Evolutionary conservation across 2,113 vertebrate genomes (phyloP), one percentile per base, ranked within the genome.

Genomic region (Phaethon lepturus): DNA sequence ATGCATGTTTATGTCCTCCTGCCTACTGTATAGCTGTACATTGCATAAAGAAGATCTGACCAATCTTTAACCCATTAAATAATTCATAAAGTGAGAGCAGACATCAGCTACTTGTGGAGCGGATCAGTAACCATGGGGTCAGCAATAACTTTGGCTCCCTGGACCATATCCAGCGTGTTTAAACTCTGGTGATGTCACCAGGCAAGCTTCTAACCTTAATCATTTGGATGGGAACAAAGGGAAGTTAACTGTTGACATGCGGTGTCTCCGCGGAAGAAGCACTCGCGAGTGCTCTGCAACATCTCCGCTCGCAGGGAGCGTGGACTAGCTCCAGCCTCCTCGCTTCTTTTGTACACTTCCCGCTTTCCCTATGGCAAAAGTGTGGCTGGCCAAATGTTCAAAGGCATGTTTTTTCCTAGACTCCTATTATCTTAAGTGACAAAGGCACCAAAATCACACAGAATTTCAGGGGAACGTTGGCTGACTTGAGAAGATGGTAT

Each of bases 51-150:
- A 92, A 96, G 96, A 94, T 85, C 95, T 96, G 95, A 93, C 96
- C 96, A 95, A 93, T 96, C 95, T 97, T 97, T 96, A 97, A 97
- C 96, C 92, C 92, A 95, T 97, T 97, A 96, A 97, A 98, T 98
- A 97, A 98, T 97, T 98, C 96, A 97, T 97, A 97, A 97, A 95
- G 93, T 53, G 94, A 97, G 93, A 96, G 96, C 89, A 96, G 95
- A 91, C 93, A 94, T 97, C 96, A 89, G 95, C 94, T 96, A 93
- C 96, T 97, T 89, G 79, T 35, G 0, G 92, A 97, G 96, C 52
- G 33, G 97, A 96, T 97, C 95, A 94, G 97, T 97, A 95, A 96
- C 91, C 94, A 64, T 81, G 94, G 97, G 92, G 95, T 97, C 97
- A 97, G 97, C 92, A 87, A 92, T 97, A 97, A 96, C 82, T 96